These are phyloP conservation scores for Eurytoma californica DNA, from an alignment of 2,888 invertebrate genomes.

Conservation along the genomic window DNA sequence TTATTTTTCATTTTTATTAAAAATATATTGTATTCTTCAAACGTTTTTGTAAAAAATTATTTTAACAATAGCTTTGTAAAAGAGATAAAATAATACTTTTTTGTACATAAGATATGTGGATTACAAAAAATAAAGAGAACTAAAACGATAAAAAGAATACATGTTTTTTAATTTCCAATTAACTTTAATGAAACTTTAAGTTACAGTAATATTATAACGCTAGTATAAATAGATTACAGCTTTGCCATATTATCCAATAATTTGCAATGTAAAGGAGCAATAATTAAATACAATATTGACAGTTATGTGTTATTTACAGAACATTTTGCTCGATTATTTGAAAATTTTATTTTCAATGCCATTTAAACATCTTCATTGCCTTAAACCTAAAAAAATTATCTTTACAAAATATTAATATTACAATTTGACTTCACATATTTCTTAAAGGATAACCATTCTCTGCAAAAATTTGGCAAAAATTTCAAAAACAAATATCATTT, in stretches of 20 bases:
- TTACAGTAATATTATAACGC: conserved; percentile 60
- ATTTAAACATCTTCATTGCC: conserved; percentile 19
- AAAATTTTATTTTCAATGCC: conserved; percentile 47
- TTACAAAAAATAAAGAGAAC: neutral
- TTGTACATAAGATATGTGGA: neutral
- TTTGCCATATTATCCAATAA: conserved; percentile 59
- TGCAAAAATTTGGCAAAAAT: conserved; percentile 36
- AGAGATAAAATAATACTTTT: too few relatives aligned
- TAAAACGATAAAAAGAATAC: conserved; percentile 8
- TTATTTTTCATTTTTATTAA: conserved; percentile 1
- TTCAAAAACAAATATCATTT: conserved; percentile 53
- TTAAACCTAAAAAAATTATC: conserved; percentile 36
- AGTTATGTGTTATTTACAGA: conserved; percentile 65
- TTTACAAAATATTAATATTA: conserved; percentile 51
- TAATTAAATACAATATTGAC: conserved; percentile 68
- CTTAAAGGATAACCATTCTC: conserved; percentile 24
- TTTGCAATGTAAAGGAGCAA: conserved; percentile 57
- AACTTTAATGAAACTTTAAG: conserved; percentile 66
- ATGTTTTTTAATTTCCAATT: conserved; percentile 58
- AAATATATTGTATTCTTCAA: neutral
- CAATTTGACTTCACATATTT: conserved; percentile 34
- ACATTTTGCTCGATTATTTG: conserved; percentile 42
- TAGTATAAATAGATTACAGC: conserved; percentile 65
- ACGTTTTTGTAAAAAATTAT: neutral
- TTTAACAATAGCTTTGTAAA: neutral